Percentiles rank a stretch among this genome's conserved stretches.
These are phyloP conservation scores for Coregonus clupeaformis DNA, from an alignment of 2,113 vertebrate species.

Conservation along the genomic window DNA sequence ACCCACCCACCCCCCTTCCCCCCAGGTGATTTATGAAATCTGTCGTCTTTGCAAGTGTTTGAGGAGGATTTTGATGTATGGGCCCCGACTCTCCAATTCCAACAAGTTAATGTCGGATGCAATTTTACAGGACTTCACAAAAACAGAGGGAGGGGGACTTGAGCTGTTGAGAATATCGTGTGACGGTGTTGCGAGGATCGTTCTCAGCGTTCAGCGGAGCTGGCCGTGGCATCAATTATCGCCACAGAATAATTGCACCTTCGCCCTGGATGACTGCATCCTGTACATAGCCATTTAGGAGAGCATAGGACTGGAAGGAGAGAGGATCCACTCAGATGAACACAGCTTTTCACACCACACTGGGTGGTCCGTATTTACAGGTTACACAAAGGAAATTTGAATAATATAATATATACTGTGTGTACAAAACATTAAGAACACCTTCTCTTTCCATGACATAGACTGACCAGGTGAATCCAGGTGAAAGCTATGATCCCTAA, in stretches of 20 bases:
- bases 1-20: constrained; percentile 20
- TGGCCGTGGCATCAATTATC: constrained; percentile 60
- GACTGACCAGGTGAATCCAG: no score
- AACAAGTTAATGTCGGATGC: constrained; percentile 55
- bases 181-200: not conserved
- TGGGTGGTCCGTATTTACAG: no score
- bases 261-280: constrained; percentile 51
- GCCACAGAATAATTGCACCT: constrained; percentile 56
- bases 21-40: constrained; percentile 66
- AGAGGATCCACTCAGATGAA: no score
- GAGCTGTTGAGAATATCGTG: not conserved
- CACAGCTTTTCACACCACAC: no score
- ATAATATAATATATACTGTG: no score
- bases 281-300: constrained; percentile 49
- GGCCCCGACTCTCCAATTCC: constrained; percentile 36
- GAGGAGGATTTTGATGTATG: constrained; percentile 64
- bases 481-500: no score
- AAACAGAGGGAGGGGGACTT: not conserved
- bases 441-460: no score
- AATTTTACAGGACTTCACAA: constrained; percentile 31
- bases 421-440: no score
- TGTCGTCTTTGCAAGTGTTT: constrained; percentile 62
- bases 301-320: constrained; percentile 12
- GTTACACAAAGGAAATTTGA: no score
- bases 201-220: constrained; percentile 39